phyloP scores from a whole-genome alignment of 2,113 vertebrate species.

The Bagarius yarrelli region DNA sequence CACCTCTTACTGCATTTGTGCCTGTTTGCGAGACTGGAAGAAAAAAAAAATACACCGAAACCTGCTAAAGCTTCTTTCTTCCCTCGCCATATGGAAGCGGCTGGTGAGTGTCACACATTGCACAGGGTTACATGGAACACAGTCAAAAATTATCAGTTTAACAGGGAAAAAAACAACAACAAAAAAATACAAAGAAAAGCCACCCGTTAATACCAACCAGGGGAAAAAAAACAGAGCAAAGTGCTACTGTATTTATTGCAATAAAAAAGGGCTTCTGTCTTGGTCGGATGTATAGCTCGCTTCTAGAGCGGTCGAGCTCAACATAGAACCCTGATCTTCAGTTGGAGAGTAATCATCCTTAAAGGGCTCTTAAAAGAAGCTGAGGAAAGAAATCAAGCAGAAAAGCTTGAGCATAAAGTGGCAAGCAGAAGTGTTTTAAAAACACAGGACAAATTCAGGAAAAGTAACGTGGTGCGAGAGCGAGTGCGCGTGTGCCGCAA shows the following conservation, averaged over 20 bases:
- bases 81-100: constrained; percentile 49
- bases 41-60: constrained; percentile 35
- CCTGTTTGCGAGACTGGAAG: constrained; percentile 43
- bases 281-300: constrained; percentile 26
- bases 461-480: constrained; percentile 11
- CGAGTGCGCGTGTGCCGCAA: constrained; percentile 28
- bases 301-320: constrained; percentile 33
- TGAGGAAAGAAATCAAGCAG: constrained; percentile 16
- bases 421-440: constrained; percentile 27
- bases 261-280: constrained; percentile 38
- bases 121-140: constrained; percentile 48
- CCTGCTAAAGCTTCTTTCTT: constrained; percentile 52
- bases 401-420: constrained; percentile 16
- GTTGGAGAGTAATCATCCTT: constrained; percentile 37
- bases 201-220: constrained; percentile 27
- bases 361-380: constrained; percentile 35
- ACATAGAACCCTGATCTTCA: constrained; percentile 40
- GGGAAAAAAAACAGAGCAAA: background rate
- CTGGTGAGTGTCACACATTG: constrained; percentile 50
- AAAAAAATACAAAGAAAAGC: constrained; percentile 40
- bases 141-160: constrained; percentile 54
- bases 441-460: constrained; percentile 25
- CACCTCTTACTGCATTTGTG: constrained; percentile 50
- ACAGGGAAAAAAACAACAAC: constrained; percentile 32
- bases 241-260: constrained; percentile 22